phyloP scores from a whole-genome alignment of 2,797 vertebrate species.

The Florisuga fusca region DNA sequence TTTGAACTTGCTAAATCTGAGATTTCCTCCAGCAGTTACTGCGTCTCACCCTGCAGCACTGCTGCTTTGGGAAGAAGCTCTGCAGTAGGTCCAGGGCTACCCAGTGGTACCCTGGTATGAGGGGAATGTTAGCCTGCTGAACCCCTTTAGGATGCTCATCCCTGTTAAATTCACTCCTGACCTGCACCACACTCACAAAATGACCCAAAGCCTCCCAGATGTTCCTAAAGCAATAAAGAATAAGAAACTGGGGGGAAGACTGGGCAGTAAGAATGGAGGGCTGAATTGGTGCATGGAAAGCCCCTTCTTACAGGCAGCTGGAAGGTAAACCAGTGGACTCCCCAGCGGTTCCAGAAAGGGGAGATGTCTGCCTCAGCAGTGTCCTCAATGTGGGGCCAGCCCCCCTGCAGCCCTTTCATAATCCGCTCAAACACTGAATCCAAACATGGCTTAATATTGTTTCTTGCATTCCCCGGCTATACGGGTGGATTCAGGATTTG shows the following conservation, averaged over 20 bases:
- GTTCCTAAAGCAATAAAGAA: not conserved
- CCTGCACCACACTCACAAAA: not conserved
- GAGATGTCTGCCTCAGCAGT: not conserved
- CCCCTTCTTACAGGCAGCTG: not conserved
- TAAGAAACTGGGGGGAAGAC: not conserved
- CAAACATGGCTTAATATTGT: not conserved
- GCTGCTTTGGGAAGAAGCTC: not conserved
- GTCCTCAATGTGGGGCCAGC: not conserved
- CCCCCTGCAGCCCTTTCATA: not conserved
- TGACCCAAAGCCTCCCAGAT: not conserved
- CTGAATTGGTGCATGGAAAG: not conserved
- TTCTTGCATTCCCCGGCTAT: not conserved
- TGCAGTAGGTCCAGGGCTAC: not conserved
- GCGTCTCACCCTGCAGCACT: fast-evolving
- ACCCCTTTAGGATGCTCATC: not conserved
- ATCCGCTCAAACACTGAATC: not conserved
- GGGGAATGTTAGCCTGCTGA: not conserved
- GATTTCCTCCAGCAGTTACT: not conserved
- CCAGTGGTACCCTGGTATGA: not conserved
- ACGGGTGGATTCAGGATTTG: not conserved
- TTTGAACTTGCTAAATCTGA: not conserved
- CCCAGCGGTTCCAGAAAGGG: not conserved
- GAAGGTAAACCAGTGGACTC: not conserved
- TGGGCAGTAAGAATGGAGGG: not conserved
- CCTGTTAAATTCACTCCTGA: not conserved